Base-by-base conservation (phyloP, 2,797 vertebrate species). In the Alcedo quadribrachys region DNA sequence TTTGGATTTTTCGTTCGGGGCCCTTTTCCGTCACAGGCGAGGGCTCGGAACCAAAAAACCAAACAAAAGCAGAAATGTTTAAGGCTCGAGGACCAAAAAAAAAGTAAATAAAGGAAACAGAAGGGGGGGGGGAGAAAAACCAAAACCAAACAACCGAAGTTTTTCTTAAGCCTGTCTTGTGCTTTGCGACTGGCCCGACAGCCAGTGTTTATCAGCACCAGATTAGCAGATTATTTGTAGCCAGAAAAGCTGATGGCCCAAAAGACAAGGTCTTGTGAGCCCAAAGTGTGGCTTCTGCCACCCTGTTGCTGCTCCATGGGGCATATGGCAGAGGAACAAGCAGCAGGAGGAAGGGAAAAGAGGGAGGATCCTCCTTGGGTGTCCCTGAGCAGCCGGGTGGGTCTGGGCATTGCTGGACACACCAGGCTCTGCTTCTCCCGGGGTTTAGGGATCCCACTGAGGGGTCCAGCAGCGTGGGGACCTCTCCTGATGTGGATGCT, bases 71-170 rank as follows among this genome's bases (percentile, higher is more conserved):
- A 11, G 19, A 15, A 79, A 65, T 68, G 70, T 83, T 91, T 87
- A 75, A 81, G 54, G 37, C 51, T 84, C 22, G 21, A 50, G 85
- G 54, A 43, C 8, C 4, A 46, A 40, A 37, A 84, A 57, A 62
- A 17, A 81, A 78, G 40, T 81, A 94, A 95, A 94, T 68, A 84
- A 65, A 94, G 60, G 75, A 85, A 92, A 55, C 7, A 2, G 21
- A 7, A 20, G 9, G 45, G 42, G 42, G 27, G 8, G 25, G 5
- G 4, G 48, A 42, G 9, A 22, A n/a, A 61, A 51, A 15, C 9
- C 48, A 24, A 51, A 51, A 50, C 25, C 48, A 50, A 50, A 50
- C 25, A 50, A 27, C 15, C 27, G 15, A 17, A 15, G 20, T 65
- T 85, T 84, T 81, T 17, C 51, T 84, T 17, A 76, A 25, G 11